These are phyloP conservation scores for Zaprionus lineosus DNA, from an alignment of 2,888 invertebrate genomes.

Conservation along the genomic window DNA sequence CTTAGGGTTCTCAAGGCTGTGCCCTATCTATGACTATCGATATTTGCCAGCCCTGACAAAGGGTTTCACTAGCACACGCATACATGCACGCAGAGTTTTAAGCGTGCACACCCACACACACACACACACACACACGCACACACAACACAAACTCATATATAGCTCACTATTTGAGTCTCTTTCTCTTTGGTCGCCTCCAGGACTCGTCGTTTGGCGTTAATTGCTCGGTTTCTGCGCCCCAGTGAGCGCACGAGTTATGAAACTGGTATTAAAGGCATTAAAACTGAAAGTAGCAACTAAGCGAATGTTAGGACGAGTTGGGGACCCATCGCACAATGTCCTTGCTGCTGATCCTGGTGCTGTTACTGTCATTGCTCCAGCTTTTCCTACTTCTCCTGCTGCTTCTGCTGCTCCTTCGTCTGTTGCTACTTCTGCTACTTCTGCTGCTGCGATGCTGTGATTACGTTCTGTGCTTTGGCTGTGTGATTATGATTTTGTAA, in stretches of 20 bases:
- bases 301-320: slow-evolving; percentile 50
- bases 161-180: too few species aligned
- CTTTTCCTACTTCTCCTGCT: slow-evolving; percentile 23
- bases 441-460: slow-evolving; percentile 59
- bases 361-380: slow-evolving; percentile 16
- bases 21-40: slow-evolving; percentile 39
- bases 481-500: slow-evolving; percentile 74
- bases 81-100: too few species aligned
- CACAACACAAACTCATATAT: too few species aligned
- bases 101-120: too few species aligned
- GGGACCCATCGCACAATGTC: slow-evolving; percentile 28
- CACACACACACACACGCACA: too few species aligned
- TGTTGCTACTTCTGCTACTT: slow-evolving; percentile 19
- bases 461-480: slow-evolving; percentile 61
- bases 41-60: slow-evolving; percentile 29
- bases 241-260: slow-evolving; percentile 74
- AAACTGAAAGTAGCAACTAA: slow-evolving; percentile 64
- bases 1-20: slow-evolving; percentile 50
- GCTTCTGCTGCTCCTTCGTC: slow-evolving; percentile 26
- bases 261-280: slow-evolving; percentile 71
- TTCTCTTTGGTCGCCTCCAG: too few species aligned
- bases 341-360: slow-evolving; percentile 35
- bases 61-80: too few species aligned
- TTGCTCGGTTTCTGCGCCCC: slow-evolving; percentile 65
- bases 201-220: slow-evolving; percentile 59